Evolutionary conservation across 2,113 vertebrate genomes (phyloP), one percentile per base, ranked within the genome.

Genomic region (Ochotona curzoniae): DNA sequence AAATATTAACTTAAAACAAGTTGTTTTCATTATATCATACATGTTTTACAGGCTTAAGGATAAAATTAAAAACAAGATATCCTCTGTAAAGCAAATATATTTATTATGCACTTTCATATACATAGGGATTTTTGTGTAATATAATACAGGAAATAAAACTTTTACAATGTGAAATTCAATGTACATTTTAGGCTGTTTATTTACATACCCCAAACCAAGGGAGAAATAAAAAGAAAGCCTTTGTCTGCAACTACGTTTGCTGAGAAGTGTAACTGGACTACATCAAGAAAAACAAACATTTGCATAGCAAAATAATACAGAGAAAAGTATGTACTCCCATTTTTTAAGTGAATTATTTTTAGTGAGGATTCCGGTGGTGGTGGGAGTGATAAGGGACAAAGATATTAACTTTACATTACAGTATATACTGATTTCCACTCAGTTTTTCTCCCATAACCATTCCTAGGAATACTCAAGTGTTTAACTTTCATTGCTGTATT

Each of bases 61-160:
- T 38, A 88, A 92, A 92, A 95, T 89, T 74, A 92, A 95, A 44
- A 93, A 93, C 94, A 92, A 97, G 83, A 96, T 98, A 97, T 98
- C 97, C 97, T 99, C 98, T 99, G 99, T 99, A 99, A 99, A 99
- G 99, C 99, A 99, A 99, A 99, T 99, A 99, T 99, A 99, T 99
- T 99, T 99, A 99, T 99, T 99, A 99, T 99, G 99, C 99, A 99
- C 98, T 99, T 99, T 99, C 99, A 99, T 99, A 99, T 99, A 99
- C 99, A 99, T 98, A 98, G 98, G 98, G 98, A 98, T 98, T 98
- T 98, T 98, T 98, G 98, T 99, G 99, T 99, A 98, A 99, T 99
- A 99, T 99, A 99, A 98, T 99, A 98, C 99, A 99, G 99, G 98
- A 97, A 98, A 98, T 98, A 98, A 98, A 98, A 98, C 98, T 99